Base-by-base conservation (phyloP, 1,140 invertebrate genomes). In the Elymnias hypermnestra region DNA sequence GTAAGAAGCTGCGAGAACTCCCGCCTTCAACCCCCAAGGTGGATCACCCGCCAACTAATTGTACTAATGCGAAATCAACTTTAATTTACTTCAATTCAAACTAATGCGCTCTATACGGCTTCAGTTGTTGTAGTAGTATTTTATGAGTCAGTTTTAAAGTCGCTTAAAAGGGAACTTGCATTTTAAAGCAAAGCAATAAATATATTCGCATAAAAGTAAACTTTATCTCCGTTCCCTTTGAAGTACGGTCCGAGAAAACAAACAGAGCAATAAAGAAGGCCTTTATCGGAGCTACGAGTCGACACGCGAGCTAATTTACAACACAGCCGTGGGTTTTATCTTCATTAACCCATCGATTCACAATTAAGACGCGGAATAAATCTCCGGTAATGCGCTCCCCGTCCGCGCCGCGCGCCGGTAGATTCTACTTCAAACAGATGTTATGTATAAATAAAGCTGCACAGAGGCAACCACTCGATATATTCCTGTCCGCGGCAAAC, bases 291-390 rank as follows among this genome's bases (percentile, higher is more conserved):
- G 77, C 73, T 72, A 72, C 63, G 73, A 85, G 78, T 82, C 76
- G 78, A 85, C 78, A 85, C 82, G 78, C 78, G 67, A 83, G 78
- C 82, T 85, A 85, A 85, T 85, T 85, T 85, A 85, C 79, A 82
- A 83, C 79, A 85, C 78, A 63, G 75, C 77, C 78, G 73, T 73
- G 66, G 72, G 77, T 85, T 85, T 85, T 85, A 85, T 85, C 82
- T 85, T 85, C 82, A 85, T 85, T 85, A 85, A 83, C 77, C 82
- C 78, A 85, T 85, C 82, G 78, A 85, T 85, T 83, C 82, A 82
- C 82, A 85, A 85, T 85, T 85, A 85, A 85, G 82, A 85, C 82
- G 78, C 68, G 68, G 79, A 76, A 85, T 85, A 85, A 85, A 85
- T 83, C 78, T 83, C 71, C 71, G 57, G 82, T 83, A 83, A 83